phyloP scores from a whole-genome alignment of 2,797 vertebrate species.

The Spinus pinus region DNA sequence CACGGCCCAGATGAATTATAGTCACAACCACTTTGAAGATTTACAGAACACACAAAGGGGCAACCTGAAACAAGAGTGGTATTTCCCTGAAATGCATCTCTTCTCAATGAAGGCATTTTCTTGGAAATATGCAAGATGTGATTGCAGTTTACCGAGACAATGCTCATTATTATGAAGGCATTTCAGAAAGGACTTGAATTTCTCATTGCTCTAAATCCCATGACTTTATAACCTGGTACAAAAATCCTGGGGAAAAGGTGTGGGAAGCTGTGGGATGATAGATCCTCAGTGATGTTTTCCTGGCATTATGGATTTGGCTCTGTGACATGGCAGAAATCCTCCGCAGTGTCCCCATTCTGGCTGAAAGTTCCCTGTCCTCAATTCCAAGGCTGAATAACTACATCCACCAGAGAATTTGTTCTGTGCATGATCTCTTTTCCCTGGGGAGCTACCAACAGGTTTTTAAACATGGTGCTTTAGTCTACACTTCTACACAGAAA shows the following conservation, averaged over 20 bases:
- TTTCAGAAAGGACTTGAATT: constrained; percentile 5
- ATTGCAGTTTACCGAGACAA: not conserved
- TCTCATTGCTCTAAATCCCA: not conserved
- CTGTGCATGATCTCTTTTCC: not conserved
- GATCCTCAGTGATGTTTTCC: not conserved
- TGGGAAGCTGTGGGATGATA: not conserved
- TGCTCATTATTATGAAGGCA: not conserved
- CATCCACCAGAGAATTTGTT: not conserved
- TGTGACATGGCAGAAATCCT: not conserved
- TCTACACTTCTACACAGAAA: not conserved
- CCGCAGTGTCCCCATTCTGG: not conserved
- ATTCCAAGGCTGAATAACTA: not conserved
- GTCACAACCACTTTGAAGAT: constrained; percentile 55
- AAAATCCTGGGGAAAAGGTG: not conserved
- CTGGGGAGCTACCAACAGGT: not conserved
- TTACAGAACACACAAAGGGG: constrained; percentile 45
- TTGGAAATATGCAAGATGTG: not conserved
- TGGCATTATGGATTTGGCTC: not conserved
- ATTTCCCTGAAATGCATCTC: constrained; percentile 30
- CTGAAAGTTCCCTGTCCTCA: not conserved
- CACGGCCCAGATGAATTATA: constrained; percentile 39
- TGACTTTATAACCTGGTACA: not conserved
- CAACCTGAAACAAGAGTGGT: constrained; percentile 39
- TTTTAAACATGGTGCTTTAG: not conserved
- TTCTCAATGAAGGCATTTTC: constrained; percentile 46